Evolutionary conservation across 1,140 invertebrate genomes (phyloP), one percentile per base, ranked within the genome.

Genomic region (Microplitis mediator): DNA sequence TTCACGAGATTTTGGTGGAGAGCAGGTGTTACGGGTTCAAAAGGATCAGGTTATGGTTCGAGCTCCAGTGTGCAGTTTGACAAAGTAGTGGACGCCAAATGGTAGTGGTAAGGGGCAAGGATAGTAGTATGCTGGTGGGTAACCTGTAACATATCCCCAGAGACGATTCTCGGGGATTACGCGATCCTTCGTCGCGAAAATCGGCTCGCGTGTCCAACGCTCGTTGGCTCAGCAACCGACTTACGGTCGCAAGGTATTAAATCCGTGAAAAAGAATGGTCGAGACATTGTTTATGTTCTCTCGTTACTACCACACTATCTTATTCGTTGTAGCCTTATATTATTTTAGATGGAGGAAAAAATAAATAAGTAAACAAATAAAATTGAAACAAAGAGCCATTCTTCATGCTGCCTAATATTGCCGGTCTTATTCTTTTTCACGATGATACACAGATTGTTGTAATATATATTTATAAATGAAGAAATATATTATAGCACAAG

Each of bases 101-200:
- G 39, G 39, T 45, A 11, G 39, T 45, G 54, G 66, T 63, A 74
- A 69, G 63, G 65, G 23, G 66, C 31, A 35, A 66, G 58, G 11
- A 58, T 35, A 39, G 34, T 23, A 60, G 70, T 54, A 67, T 71
- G 74, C 39, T 45, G 72, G 74, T 58, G 77, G 76, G 77, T 73
- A 79, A 64, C 76, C 78, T 80, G 79, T 80, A 81, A 80, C 79
- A 80, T 81, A 80, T 80, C 77, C 79, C 75, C 71, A 39, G 76
- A 73, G 78, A 82, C 78, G 78, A 80, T 82, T 81, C 77, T 79
- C 76, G 74, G 78, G 80, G 80, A 82, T 82, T 82, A 82, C 76
- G 72, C 74, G 80, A 82, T 81, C 77, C 76, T 80, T 77, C 69
- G 76, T 80, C 74, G 74, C 71, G 72, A 75, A 73, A 77, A 73